Evolutionary conservation across 2,888 invertebrate species (phyloP), one percentile per base, ranked within the genome.

Genomic region (Tenodera sinensis): DNA sequence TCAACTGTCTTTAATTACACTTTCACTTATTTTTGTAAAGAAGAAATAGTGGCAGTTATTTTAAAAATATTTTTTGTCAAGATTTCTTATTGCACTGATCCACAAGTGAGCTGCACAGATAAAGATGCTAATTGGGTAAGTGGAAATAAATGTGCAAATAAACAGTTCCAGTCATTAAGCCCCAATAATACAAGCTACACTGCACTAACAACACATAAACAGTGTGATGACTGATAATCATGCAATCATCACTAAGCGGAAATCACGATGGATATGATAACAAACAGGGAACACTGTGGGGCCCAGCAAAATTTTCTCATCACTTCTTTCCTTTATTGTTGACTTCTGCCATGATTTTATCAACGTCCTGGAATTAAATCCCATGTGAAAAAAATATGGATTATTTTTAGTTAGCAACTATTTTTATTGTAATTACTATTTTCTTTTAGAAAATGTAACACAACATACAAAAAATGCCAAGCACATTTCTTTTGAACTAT

Each of bases 331-430:
- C 87, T 90, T 90, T 89, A 89, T 88, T 91, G 91, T 91, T 91
- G 90, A 91, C 92, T 91, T 92, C 92, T 90, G 93, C 93, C 93
- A 93, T 93, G 93, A 93, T 93, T 93, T 94, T 93, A 93, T 92
- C 93, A 93, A 93, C 93, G 92, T 93, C 94, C 94, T 94, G 94
- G 92, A 94, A 94, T 89, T 89, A 90, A 90, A 90, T 90, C 87
- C 89, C 84, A 90, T 87, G 89, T 83, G 88, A 89, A 85, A 87
- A 34, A 87, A 88, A 84, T 87, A 89, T 88, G 87, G 83, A 89
- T 89, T 87, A 89, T 85, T 89, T 42, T 88, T 85, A 28, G 87
- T 83, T 81, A 27, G 54, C 85, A 27, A 86, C 85, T 85, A 28
- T 81, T 84, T 88, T 34, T 34, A 84, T 25, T 84, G 25, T 27